A percentile compares a stretch with the other conserved stretches of the same genome.
Evolutionary conservation across 2,797 vertebrate species (phyloP).

Genomic region (Ispidina picta): DNA sequence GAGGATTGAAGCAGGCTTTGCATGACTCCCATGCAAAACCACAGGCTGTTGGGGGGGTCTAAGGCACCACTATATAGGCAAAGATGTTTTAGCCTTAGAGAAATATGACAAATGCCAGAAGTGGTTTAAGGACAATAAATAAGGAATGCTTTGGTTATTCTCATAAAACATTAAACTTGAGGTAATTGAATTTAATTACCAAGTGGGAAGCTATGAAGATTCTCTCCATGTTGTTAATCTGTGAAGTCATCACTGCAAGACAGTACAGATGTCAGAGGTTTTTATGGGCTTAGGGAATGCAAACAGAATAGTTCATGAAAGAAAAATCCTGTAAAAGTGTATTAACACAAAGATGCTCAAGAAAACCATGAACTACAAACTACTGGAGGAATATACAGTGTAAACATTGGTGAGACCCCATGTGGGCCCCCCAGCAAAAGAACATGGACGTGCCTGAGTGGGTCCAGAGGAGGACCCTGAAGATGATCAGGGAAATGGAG

Average conservation of each 20-base stretch:
- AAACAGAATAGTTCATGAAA: rapidly evolving
- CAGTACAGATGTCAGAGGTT: not conserved
- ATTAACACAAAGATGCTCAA: not conserved
- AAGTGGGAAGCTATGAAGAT: not conserved
- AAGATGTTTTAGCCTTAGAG: not conserved
- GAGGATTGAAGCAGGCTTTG: not conserved
- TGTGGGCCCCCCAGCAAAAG: not conserved
- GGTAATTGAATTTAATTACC: not conserved
- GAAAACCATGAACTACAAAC: not conserved
- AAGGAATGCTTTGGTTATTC: not conserved
- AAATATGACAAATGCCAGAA: not conserved
- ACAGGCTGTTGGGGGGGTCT: not conserved
- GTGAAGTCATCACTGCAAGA: not conserved
- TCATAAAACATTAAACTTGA: not conserved
- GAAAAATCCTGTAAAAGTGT: no score
- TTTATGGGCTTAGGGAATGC: not conserved
- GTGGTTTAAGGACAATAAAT: not conserved
- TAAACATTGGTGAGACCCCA: not conserved
- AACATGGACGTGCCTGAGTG: not conserved
- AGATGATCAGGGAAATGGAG: not conserved
- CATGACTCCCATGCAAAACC: not conserved
- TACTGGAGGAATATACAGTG: not conserved
- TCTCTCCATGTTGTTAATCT: not conserved
- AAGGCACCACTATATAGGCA: not conserved
- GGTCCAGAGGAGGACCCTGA: rapidly evolving